Evolutionary conservation across 2,888 invertebrate genomes (phyloP).

Genomic region (Cremastinae sp.): DNA sequence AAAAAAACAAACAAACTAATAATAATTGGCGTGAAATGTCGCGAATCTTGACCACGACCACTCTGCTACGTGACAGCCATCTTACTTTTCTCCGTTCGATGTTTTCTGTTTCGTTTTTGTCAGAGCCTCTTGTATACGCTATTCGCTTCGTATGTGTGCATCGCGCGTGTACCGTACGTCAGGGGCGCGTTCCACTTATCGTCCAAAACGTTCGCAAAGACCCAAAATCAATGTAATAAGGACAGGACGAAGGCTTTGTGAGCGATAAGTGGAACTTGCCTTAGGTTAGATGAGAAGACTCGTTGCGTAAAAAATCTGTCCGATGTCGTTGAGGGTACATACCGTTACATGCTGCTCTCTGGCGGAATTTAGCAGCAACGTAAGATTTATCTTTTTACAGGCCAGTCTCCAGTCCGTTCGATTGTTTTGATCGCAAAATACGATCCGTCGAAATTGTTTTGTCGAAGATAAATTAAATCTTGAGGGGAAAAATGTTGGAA

Average conservation of each 20-base stretch:
- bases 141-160: no score
- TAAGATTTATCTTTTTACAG: neutral
- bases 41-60: conserved; percentile 58
- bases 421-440: neutral
- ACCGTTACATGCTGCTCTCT: neutral
- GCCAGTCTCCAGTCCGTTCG: neutral
- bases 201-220: no score
- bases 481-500: conserved; percentile 58
- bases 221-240: no score
- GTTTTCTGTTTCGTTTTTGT: conserved; percentile 24
- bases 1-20: conserved; percentile 26
- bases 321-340: neutral
- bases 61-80: conserved; percentile 40
- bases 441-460: neutral
- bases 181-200: no score
- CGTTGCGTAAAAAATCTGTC: neutral
- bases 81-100: conserved; percentile 41
- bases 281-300: neutral
- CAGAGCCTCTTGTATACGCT: neutral
- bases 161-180: no score
- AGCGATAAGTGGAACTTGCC: no score
- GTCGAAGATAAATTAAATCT: neutral
- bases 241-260: no score
- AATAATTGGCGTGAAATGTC: conserved; percentile 67
- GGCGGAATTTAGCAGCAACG: neutral